phyloP scores from a whole-genome alignment of 2,113 vertebrate species.

The Pseudopipra pipra region DNA sequence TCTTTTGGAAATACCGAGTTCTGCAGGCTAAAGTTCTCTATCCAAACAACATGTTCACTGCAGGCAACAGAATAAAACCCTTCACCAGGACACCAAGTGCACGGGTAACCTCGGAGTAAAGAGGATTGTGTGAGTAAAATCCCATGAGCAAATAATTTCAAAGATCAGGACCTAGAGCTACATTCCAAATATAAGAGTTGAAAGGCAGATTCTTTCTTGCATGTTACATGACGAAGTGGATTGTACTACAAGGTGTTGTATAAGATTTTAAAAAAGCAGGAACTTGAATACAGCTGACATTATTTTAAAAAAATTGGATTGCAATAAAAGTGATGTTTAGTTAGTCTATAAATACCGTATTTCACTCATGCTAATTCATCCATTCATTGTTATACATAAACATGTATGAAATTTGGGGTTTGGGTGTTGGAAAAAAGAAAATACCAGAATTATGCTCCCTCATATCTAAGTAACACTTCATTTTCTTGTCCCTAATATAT shows the following conservation, averaged over 20 bases:
- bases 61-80: neutral
- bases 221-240: neutral
- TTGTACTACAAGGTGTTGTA: neutral
- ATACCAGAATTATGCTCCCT: neutral
- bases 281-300: neutral
- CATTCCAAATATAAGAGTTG: neutral
- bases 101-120: fast-evolving
- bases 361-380: neutral
- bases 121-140: neutral
- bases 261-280: neutral
- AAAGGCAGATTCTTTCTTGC: neutral
- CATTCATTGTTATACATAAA: neutral
- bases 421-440: neutral
- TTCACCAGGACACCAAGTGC: neutral
- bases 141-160: neutral
- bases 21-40: neutral
- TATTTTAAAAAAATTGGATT: neutral
- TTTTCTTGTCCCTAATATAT: neutral
- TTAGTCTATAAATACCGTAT: neutral
- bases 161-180: neutral
- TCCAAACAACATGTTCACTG: neutral
- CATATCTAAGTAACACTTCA: neutral
- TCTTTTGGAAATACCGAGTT: neutral
- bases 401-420: neutral
- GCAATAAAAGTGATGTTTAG: neutral